Evolutionary conservation across 2,113 vertebrate genomes (phyloP).

Genomic region (Raja brachyura): DNA sequence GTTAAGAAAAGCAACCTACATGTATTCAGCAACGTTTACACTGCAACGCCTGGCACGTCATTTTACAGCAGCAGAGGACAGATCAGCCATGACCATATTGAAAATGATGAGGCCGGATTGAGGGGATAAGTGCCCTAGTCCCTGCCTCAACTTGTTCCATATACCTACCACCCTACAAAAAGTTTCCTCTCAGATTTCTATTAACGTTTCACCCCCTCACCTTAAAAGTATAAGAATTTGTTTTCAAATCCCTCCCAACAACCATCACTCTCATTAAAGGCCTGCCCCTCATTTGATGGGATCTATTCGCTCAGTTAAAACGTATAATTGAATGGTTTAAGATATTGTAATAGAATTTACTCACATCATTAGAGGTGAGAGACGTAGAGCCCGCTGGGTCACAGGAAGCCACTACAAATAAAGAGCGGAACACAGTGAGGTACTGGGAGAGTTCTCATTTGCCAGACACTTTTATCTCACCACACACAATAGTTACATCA

Average conservation of each 20-base stretch:
- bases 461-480: not conserved
- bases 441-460: not conserved
- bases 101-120: too few species aligned
- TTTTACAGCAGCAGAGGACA: too few species aligned
- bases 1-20: too few species aligned
- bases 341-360: not conserved
- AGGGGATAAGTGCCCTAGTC: too few species aligned
- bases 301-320: not conserved
- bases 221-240: not conserved
- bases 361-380: conserved; percentile 2
- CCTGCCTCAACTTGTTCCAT: too few species aligned
- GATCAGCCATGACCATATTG: too few species aligned
- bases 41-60: too few species aligned
- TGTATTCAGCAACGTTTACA: too few species aligned
- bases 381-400: conserved; percentile 69
- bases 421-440: not conserved
- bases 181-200: too few species aligned
- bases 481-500: not conserved
- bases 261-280: not conserved
- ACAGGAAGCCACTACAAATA: conserved; percentile 69
- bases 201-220: too few species aligned
- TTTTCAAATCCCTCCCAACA: not conserved
- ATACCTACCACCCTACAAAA: too few species aligned
- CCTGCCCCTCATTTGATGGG: not conserved
- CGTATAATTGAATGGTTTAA: not conserved